Evolutionary conservation across 2,797 vertebrate genomes (phyloP).

Genomic region (Anas georgica): DNA sequence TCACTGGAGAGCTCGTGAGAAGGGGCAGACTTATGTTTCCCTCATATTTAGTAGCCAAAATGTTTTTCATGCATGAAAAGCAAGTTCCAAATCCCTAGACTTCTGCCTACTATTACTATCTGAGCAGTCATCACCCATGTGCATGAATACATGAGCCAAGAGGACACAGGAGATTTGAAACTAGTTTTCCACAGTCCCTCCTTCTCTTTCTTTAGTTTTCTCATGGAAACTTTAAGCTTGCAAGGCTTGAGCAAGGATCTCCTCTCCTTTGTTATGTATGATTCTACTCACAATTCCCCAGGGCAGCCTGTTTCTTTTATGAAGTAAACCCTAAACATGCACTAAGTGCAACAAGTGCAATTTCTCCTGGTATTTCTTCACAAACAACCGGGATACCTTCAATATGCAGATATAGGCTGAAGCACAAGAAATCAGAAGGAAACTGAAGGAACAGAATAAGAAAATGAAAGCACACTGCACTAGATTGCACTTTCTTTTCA

Average conservation of each 20-base stretch:
- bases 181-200: background rate
- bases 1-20: background rate
- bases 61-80: background rate
- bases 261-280: background rate
- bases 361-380: constrained; percentile 22
- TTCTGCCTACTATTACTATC: background rate
- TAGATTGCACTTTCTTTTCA: constrained; percentile 58
- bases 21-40: background rate
- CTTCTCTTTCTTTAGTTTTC: background rate
- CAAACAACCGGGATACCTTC: constrained; percentile 20
- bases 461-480: constrained; percentile 55
- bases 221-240: background rate
- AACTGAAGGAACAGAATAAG: background rate
- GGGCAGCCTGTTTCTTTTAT: background rate
- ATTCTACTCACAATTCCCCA: background rate
- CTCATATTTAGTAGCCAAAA: background rate
- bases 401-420: background rate
- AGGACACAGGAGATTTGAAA: background rate
- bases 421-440: constrained; percentile 52
- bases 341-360: background rate
- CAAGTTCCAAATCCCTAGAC: background rate
- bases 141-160: background rate
- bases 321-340: background rate
- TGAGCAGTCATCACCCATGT: background rate
- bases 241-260: background rate